phyloP scores from a whole-genome alignment of 2,797 vertebrate species.

The Gadopsis marmoratus region DNA sequence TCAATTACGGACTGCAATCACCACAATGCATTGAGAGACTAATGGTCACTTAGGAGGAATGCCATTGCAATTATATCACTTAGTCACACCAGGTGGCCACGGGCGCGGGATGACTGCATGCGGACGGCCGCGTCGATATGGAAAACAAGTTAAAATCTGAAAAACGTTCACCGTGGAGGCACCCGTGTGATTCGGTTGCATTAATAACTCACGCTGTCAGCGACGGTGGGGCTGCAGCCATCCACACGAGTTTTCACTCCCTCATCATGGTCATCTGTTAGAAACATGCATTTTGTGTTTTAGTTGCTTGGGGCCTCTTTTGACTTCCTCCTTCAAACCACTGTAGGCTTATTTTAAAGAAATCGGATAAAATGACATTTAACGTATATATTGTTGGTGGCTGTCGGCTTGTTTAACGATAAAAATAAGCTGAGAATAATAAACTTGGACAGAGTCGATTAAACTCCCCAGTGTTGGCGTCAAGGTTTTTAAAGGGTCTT shows the following conservation, averaged over 20 bases:
- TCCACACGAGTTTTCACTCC: constrained; percentile 52
- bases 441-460: not conserved
- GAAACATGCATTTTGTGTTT: constrained; percentile 37
- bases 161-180: constrained; percentile 13
- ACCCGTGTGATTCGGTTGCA: constrained; percentile 42
- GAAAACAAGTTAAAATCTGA: constrained; percentile 51
- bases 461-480: not conserved
- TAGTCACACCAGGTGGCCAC: constrained; percentile 80
- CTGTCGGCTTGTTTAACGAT: constrained; percentile 24
- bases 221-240: constrained; percentile 21
- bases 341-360: constrained; percentile 23
- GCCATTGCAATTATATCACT: constrained; percentile 81
- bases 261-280: constrained; percentile 58
- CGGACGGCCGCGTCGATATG: constrained; percentile 22
- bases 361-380: constrained; percentile 13
- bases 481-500: not conserved
- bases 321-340: constrained; percentile 20
- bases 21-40: constrained; percentile 81
- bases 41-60: constrained; percentile 82
- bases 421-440: not conserved
- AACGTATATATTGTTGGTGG: not conserved
- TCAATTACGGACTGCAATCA: constrained; percentile 84
- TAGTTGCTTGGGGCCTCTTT: constrained; percentile 28
- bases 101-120: constrained; percentile 54
- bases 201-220: constrained; percentile 63